A percentile compares a stretch with the other conserved stretches of the same genome.
Conservation (phyloP, 2,113 vertebrate genomes). For the Hemichromis elongatus region DNA sequence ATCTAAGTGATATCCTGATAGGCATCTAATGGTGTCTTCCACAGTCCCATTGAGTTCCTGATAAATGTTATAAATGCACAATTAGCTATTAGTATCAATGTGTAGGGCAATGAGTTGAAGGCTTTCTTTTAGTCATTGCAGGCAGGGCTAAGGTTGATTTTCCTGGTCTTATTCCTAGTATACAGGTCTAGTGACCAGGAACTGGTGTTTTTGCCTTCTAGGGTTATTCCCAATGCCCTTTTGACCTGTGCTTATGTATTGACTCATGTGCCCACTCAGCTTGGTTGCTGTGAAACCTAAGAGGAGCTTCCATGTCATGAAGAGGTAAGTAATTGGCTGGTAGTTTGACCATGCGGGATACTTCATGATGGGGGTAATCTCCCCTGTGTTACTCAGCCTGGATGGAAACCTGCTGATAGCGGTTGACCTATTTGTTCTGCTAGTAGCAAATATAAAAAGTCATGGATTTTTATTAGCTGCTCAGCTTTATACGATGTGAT, state of each 20-base stretch:
- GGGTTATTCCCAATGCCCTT: neutral
- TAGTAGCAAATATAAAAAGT: too few relatives aligned
- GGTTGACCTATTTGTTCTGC: too few relatives aligned
- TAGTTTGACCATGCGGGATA: neutral
- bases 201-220: neutral
- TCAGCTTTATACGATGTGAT: neutral
- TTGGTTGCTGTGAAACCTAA: neutral
- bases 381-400: neutral
- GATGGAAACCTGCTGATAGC: neutral
- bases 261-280: neutral
- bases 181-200: neutral
- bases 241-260: neutral
- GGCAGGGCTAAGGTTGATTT: neutral
- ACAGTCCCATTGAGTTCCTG: neutral
- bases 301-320: neutral
- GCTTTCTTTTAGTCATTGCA: neutral
- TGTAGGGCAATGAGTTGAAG: neutral
- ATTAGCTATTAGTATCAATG: neutral
- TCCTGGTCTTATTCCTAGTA: neutral
- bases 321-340: neutral
- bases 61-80: neutral
- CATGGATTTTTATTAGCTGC: neutral
- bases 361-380: neutral
- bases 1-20: neutral
- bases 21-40: neutral